Evolutionary conservation across 2,113 vertebrate genomes (phyloP), one percentile per base, ranked within the genome.

Genomic region (Gobiocypris rarus): DNA sequence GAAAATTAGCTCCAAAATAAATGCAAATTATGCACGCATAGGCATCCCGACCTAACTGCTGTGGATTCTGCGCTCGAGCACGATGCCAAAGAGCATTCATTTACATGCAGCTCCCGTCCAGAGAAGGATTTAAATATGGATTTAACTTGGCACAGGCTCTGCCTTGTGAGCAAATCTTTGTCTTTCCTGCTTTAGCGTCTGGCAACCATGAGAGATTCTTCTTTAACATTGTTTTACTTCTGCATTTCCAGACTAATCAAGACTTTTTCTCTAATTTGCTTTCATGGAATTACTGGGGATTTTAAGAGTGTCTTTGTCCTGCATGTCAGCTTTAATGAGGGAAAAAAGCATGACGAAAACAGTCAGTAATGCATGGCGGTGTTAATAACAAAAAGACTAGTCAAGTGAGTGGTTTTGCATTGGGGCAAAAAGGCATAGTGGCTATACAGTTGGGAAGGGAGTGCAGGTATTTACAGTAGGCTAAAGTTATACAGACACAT

Each of bases 21-120:
- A 89, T 85, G 86, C 75, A 84, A 89, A 87, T 87, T 85, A 89
- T 89, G 88, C 85, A 80, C 67, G 69, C 85, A 75, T 63, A 85
- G 73, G 81, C 81, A 82, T 86, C 63, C 76, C 75, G 56, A 87
- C 86, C 79, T 77, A 91, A 92, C 85, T 84, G 84, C 89, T 81
- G 70, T 85, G 86, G 89, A 93, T 90, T 75, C 13, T 90, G 83
- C 89, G 93, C 91, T 88, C 87, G 89, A 85, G 91, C 83, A n/a
- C 34, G 75, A 61, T 93, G 90, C 90, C 92, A 94, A 91, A 94
- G 92, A 85, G 91, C 93, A 81, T 85, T 90, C 87, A 92, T 91
- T 94, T 92, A 92, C 90, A 92, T 86, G 88, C 86, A 90, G 45
- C 50, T 52, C 83, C 89, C 89, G 89, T 93, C 88, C 90, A 88